These are phyloP conservation scores for Myotis findleyi DNA, from an alignment of 2,797 vertebrate species.

Conservation along the genomic window DNA sequence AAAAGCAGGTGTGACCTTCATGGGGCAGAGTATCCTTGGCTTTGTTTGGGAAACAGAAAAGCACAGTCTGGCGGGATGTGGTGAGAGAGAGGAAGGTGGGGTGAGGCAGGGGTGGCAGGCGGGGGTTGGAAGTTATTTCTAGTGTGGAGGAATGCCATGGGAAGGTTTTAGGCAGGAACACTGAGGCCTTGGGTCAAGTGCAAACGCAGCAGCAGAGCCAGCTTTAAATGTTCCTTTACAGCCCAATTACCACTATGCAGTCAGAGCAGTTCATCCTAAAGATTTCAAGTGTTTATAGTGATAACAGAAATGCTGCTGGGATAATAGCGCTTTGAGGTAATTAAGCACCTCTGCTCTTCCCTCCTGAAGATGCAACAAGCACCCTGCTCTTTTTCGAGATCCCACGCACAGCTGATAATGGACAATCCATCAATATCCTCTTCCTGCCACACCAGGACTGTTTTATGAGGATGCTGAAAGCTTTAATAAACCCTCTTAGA, in stretches of 20 bases:
- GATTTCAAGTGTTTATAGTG: conserved; percentile 73
- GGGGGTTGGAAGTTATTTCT: background rate
- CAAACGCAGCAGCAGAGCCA: conserved; percentile 27
- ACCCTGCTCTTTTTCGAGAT: conserved; percentile 35
- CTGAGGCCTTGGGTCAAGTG: background rate
- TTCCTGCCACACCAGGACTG: background rate
- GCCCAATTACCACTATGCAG: conserved; percentile 72
- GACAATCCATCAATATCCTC: conserved; percentile 63
- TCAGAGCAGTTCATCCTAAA: conserved; percentile 77
- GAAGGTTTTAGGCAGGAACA: background rate
- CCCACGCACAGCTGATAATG: background rate
- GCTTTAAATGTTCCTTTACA: conserved; percentile 75
- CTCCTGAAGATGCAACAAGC: conserved; percentile 37
- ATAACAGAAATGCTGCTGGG: conserved; percentile 72
- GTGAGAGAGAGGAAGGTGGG: background rate
- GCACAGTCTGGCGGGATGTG: background rate
- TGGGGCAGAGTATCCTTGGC: background rate
- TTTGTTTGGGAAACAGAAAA: background rate
- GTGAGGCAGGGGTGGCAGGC: background rate
- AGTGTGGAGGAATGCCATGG: rapidly evolving
- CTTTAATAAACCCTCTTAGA: conserved; percentile 29
- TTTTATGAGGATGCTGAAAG: background rate
- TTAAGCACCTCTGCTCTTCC: conserved; percentile 68
- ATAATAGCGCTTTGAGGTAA: conserved; percentile 76
- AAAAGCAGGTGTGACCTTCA: background rate